A percentile compares a stretch with the other conserved stretches of the same genome.
These are phyloP conservation scores for Odontesthes bonariensis DNA, from an alignment of 2,113 vertebrate species.

Conservation along the genomic window DNA sequence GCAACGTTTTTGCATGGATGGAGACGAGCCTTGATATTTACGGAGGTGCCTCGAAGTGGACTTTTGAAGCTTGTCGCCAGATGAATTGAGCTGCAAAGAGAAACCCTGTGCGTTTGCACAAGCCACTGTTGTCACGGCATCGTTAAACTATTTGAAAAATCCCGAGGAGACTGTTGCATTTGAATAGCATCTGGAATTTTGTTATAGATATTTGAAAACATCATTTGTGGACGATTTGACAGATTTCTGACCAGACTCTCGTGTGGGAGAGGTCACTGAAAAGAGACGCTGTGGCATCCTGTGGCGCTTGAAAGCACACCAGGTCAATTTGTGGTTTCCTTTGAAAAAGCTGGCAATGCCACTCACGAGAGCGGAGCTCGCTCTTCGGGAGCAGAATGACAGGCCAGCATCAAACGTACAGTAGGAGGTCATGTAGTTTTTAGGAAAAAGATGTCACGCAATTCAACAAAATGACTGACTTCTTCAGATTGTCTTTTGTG, in stretches of 20 bases:
- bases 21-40: slow-evolving; percentile 94
- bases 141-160: slow-evolving; percentile 52
- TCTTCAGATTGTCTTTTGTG: slow-evolving; percentile 53
- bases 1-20: slow-evolving; percentile 96
- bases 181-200: slow-evolving; percentile 67
- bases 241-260: slow-evolving; percentile 53
- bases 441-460: slow-evolving; percentile 63
- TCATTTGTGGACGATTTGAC: slow-evolving; percentile 61
- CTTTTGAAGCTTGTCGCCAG: slow-evolving; percentile 97
- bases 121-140: slow-evolving; percentile 60
- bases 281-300: slow-evolving; percentile 26
- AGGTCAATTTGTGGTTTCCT: slow-evolving; percentile 20
- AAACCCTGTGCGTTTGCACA: slow-evolving; percentile 46
- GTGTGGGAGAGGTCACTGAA: slow-evolving; percentile 40
- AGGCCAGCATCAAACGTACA: slow-evolving; percentile 46
- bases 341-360: slow-evolving; percentile 21
- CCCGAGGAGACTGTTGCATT: slow-evolving; percentile 47
- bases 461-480: slow-evolving; percentile 57
- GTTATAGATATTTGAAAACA: slow-evolving; percentile 65
- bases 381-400: slow-evolving; percentile 45
- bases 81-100: slow-evolving; percentile 87
- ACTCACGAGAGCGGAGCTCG: slow-evolving; percentile 25
- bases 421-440: slow-evolving; percentile 61
- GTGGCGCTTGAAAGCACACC: slow-evolving; percentile 26
- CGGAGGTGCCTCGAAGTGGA: slow-evolving; percentile 96